Conservation (phyloP, 2,113 vertebrate species). For the Tetraodon nigroviridis region DNA sequence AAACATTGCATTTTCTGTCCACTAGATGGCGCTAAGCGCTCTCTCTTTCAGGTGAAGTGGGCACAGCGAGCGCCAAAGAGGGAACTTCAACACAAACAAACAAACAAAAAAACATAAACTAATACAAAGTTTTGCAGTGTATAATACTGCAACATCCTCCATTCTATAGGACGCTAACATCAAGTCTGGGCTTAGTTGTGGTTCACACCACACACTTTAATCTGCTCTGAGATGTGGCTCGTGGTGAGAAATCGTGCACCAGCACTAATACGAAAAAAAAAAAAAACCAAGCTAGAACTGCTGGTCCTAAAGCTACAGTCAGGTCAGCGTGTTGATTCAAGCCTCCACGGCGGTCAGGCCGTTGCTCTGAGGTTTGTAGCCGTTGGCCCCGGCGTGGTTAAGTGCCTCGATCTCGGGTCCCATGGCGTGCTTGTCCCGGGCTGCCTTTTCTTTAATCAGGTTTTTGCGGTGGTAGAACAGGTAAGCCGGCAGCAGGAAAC, state of each 20-base stretch:
- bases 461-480: slow-evolving; percentile 74
- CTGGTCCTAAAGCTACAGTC: slow-evolving; percentile 5
- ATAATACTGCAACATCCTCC: too few relatives aligned
- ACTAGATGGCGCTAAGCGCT: too few relatives aligned
- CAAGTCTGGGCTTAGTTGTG: too few relatives aligned
- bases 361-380: slow-evolving; percentile 65
- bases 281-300: too few relatives aligned
- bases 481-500: slow-evolving; percentile 82
- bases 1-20: too few relatives aligned
- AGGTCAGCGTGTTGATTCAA: slow-evolving; percentile 16
- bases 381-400: slow-evolving; percentile 51
- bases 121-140: too few relatives aligned
- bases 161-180: too few relatives aligned
- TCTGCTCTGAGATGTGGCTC: neutral
- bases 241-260: neutral
- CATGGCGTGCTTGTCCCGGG: slow-evolving; percentile 24
- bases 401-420: slow-evolving; percentile 50
- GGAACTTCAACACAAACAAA: too few relatives aligned
- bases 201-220: too few relatives aligned
- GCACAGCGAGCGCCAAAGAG: too few relatives aligned
- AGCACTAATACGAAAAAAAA: neutral
- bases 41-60: too few relatives aligned
- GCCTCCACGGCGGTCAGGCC: slow-evolving; percentile 52
- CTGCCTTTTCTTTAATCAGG: slow-evolving; percentile 56
- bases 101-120: too few relatives aligned